phyloP scores from a whole-genome alignment of 1,140 invertebrate genomes.

The Vanessa atalanta region DNA sequence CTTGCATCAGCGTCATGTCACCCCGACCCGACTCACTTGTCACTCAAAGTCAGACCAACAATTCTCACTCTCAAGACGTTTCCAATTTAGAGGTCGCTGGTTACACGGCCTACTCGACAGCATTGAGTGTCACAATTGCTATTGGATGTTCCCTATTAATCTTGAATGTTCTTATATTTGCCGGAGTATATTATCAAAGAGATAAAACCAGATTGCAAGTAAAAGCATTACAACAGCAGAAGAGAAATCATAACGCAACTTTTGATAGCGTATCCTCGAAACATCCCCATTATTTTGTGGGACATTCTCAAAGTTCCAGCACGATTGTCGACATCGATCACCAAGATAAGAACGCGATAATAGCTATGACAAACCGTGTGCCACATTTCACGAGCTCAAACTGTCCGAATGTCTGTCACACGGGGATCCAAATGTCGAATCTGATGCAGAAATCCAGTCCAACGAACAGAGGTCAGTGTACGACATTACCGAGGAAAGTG shows the following conservation, averaged over 20 bases:
- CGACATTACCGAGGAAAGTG: slow-evolving; percentile 84
- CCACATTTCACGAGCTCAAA: slow-evolving; percentile 76
- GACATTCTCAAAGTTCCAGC: slow-evolving; percentile 85
- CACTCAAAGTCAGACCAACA: slow-evolving; percentile 74
- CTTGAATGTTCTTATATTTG: slow-evolving; percentile 92
- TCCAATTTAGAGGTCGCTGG: slow-evolving; percentile 90
- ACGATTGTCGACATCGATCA: slow-evolving; percentile 91
- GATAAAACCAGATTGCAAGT: slow-evolving; percentile 91
- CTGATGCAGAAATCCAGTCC: slow-evolving; percentile 82
- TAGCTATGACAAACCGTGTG: slow-evolving; percentile 82
- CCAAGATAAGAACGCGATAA: slow-evolving; percentile 85
- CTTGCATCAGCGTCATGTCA: slow-evolving; percentile 82
- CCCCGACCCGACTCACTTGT: slow-evolving; percentile 74
- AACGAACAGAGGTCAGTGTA: slow-evolving; percentile 82
- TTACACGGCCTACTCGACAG: slow-evolving; percentile 90
- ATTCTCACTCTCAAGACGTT: slow-evolving; percentile 82
- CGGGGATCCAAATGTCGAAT: slow-evolving; percentile 82
- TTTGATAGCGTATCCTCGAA: slow-evolving; percentile 85
- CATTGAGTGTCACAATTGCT: slow-evolving; percentile 92
- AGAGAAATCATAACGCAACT: slow-evolving; percentile 86
- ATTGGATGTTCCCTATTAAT: slow-evolving; percentile 93
- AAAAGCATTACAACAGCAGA: slow-evolving; percentile 86
- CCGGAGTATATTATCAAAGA: slow-evolving; percentile 92
- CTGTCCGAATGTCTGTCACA: slow-evolving; percentile 82
- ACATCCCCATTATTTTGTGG: slow-evolving; percentile 85